Evolutionary conservation across 30 jellyfish, hydroid and myxozoan genomes (phyloP).

Genomic region (Rhopilema esculentum): DNA sequence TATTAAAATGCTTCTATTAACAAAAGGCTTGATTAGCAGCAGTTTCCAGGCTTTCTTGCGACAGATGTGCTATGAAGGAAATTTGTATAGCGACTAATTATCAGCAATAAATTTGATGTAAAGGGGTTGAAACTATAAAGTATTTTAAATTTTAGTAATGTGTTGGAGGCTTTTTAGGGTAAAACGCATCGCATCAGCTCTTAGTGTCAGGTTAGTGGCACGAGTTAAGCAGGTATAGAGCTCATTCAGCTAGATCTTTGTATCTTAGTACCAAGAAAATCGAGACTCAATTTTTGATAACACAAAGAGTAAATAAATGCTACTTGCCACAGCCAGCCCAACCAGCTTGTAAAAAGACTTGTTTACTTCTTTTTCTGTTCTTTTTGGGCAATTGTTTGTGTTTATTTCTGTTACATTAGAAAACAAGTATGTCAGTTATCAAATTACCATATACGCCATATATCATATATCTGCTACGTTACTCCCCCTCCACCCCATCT

Average conservation of each 20-base stretch:
- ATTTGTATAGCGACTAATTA: background rate
- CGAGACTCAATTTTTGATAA: too few relatives aligned
- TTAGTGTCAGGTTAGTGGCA: background rate
- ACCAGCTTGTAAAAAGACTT: background rate
- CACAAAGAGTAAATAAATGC: too few relatives aligned
- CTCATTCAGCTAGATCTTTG: background rate
- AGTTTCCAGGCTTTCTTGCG: background rate
- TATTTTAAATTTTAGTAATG: conserved; percentile 29
- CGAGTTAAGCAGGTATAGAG: background rate
- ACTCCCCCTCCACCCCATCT: too few relatives aligned
- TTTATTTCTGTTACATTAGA: background rate
- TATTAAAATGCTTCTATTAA: background rate
- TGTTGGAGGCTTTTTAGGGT: conserved; percentile 33
- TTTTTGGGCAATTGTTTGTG: background rate
- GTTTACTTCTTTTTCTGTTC: background rate
- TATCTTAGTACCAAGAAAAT: too few relatives aligned
- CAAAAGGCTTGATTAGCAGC: background rate
- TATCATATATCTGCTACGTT: too few relatives aligned
- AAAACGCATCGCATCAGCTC: background rate
- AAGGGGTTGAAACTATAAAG: background rate
- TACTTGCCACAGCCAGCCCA: background rate
- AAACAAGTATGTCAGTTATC: background rate
- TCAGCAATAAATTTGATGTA: background rate
- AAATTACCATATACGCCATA: too few relatives aligned
- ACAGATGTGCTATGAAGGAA: background rate